Evolutionary conservation across 2,888 invertebrate genomes (phyloP).

Genomic region (Maniola hyperantus): DNA sequence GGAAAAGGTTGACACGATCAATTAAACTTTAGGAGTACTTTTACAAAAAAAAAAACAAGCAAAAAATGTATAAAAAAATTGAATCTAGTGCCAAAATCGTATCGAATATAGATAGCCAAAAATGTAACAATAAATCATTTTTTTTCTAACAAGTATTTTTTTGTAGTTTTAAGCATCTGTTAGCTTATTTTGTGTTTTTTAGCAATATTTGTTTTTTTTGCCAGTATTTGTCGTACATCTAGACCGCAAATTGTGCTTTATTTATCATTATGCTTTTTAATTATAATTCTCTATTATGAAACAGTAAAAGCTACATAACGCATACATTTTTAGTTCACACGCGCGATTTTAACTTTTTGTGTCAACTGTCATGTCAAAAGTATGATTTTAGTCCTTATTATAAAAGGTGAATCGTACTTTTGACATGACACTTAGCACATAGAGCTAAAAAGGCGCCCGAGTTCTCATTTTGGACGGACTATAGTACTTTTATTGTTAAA

Average conservation of each 20-base stretch:
- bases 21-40: neutral
- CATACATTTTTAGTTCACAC: too few relatives aligned
- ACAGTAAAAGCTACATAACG: neutral
- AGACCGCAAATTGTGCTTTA: slow-evolving; percentile 1
- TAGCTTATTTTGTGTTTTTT: slow-evolving; percentile 7
- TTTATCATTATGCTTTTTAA: neutral
- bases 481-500: neutral
- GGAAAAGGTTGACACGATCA: neutral
- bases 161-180: slow-evolving; percentile 3
- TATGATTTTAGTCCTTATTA: too few relatives aligned
- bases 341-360: too few relatives aligned
- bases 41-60: too few relatives aligned
- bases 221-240: slow-evolving; percentile 14
- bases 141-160: neutral
- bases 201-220: neutral
- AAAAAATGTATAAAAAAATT: too few relatives aligned
- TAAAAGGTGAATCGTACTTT: too few relatives aligned
- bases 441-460: too few relatives aligned
- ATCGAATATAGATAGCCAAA: neutral
- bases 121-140: neutral
- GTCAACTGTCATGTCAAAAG: too few relatives aligned
- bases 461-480: too few relatives aligned
- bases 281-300: neutral
- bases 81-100: slow-evolving; percentile 3
- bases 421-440: too few relatives aligned